A percentile compares a stretch with the other conserved stretches of the same genome.
Evolutionary conservation across 2,797 vertebrate species (phyloP).

Genomic region (Mormyrus proboscirostris): DNA sequence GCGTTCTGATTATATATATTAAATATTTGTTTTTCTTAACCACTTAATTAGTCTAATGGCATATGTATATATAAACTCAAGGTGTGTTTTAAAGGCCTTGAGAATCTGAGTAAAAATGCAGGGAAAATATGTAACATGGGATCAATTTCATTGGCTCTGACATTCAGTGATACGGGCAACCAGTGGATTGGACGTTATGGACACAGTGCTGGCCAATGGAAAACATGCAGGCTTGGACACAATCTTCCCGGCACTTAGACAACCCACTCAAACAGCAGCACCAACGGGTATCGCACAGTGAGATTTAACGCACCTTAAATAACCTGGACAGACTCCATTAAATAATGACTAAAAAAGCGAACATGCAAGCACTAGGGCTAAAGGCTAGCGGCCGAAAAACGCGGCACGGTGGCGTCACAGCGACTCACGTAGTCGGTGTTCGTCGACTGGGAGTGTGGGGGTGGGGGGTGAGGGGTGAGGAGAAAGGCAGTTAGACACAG

Average conservation of each 20-base stretch:
- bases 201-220: not conserved
- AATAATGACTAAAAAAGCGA: not conserved
- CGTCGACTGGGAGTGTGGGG: not conserved
- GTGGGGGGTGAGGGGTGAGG: not conserved
- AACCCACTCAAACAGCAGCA: not conserved
- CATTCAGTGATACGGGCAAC: not conserved
- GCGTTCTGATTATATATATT: not conserved
- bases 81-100: not conserved
- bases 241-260: not conserved
- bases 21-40: not conserved
- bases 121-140: not conserved
- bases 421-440: slow-evolving; percentile 8
- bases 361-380: not conserved
- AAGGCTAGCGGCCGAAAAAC: not conserved
- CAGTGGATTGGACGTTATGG: not conserved
- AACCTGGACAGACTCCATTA: not conserved
- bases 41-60: not conserved
- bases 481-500: not conserved
- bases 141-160: not conserved
- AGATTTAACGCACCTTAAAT: not conserved
- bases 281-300: not conserved
- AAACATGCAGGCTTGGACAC: not conserved
- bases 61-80: not conserved
- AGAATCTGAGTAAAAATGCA: not conserved
- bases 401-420: not conserved